A percentile compares a stretch with the other conserved stretches of the same genome.
Evolutionary conservation across 2,113 vertebrate species (phyloP).

Genomic region (Crocuta crocuta): DNA sequence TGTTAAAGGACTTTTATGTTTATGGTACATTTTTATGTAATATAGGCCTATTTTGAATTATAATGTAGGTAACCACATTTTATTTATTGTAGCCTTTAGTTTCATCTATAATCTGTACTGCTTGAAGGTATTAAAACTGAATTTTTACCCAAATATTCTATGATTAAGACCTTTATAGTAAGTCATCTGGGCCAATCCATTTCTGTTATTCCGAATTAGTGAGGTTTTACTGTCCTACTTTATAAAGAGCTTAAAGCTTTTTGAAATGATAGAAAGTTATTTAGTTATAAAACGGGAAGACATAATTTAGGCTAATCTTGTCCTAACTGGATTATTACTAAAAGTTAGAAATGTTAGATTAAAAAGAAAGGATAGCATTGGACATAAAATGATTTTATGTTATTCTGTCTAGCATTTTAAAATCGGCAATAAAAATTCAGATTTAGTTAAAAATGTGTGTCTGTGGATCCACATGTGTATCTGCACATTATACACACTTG

Average conservation of each 20-base stretch:
- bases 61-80: constrained; percentile 71
- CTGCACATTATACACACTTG: not conserved
- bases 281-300: constrained; percentile 35
- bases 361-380: not conserved
- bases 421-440: constrained; percentile 33
- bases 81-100: constrained; percentile 69
- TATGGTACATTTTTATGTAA: constrained; percentile 79
- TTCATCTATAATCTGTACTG: constrained; percentile 59
- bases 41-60: constrained; percentile 73
- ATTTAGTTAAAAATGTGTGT: not conserved
- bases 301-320: constrained; percentile 18
- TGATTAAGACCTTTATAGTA: constrained; percentile 59
- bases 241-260: constrained; percentile 33
- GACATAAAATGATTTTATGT: constrained; percentile 29
- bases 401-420: constrained; percentile 33
- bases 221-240: constrained; percentile 77
- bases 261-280: not conserved
- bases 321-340: constrained; percentile 21
- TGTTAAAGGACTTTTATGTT: constrained; percentile 83
- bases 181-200: constrained; percentile 9
- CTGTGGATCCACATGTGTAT: constrained; percentile 21
- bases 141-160: constrained; percentile 59
- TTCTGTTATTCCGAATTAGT: constrained; percentile 75
- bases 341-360: constrained; percentile 23
- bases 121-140: constrained; percentile 65